Percentiles rank a stretch among this genome's conserved stretches.
Evolutionary conservation across 1,140 invertebrate genomes (phyloP).

Genomic region (Aphelenchoides besseyi): DNA sequence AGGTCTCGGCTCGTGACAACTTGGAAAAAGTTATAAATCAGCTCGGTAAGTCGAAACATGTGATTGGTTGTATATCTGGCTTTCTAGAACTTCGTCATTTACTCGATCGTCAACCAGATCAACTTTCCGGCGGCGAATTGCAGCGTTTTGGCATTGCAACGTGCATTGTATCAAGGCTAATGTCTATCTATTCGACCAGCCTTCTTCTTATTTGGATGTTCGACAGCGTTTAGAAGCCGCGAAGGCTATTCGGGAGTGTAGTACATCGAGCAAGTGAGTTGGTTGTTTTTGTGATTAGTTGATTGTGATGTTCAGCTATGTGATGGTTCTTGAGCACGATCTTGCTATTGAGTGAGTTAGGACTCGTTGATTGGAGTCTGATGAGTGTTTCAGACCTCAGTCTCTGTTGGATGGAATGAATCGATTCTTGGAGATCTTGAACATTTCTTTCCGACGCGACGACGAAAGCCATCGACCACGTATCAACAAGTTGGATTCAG

Average conservation of each 20-base stretch:
- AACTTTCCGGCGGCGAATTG: constrained; percentile 93
- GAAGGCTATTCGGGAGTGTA: constrained; percentile 81
- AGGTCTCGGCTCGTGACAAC: neutral
- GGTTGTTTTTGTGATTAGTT: constrained; percentile 23
- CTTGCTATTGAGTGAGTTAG: constrained; percentile 77
- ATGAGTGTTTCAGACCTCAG: constrained; percentile 71
- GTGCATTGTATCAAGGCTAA: constrained; percentile 97
- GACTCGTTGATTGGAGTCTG: neutral
- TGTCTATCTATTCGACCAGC: constrained; percentile 99
- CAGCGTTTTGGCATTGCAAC: constrained; percentile 97
- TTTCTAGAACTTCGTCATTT: constrained; percentile 80
- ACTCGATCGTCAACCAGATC: constrained; percentile 78
- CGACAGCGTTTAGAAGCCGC: constrained; percentile 97
- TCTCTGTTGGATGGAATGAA: constrained; percentile 96
- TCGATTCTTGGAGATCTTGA: constrained; percentile 87
- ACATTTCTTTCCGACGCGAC: constrained; percentile 96
- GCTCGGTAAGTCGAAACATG: neutral
- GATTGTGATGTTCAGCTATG: constrained; percentile 72
- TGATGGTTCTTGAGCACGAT: constrained; percentile 99
- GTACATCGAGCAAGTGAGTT: constrained; percentile 80
- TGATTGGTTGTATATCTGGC: neutral
- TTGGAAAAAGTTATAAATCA: constrained; percentile 63
- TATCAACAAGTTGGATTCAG: constrained; percentile 93
- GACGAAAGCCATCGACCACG: constrained; percentile 96
- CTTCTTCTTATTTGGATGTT: constrained; percentile 96